Conservation (phyloP, 2,888 invertebrate genomes). For the Hirtodrosophila trivittata region DNA sequence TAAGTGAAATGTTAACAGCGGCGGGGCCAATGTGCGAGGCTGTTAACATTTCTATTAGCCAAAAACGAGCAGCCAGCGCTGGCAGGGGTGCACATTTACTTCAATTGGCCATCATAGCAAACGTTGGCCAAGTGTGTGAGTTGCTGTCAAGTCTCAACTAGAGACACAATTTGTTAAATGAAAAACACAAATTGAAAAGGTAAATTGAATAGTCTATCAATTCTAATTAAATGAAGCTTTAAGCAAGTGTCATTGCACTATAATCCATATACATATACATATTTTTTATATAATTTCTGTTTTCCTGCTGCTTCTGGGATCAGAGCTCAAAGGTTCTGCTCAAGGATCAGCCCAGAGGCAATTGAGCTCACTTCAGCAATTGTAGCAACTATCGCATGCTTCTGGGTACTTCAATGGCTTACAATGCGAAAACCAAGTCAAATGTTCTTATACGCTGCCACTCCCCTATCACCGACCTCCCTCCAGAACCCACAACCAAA, state of each 20-base stretch:
- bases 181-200: too few species aligned
- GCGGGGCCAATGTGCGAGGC: constrained; percentile 39
- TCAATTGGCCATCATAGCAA: constrained; percentile 19
- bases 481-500: too few species aligned
- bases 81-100: constrained; percentile 8
- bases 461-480: not conserved
- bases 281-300: not conserved
- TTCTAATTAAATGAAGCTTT: too few species aligned
- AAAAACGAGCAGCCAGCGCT: constrained; percentile 11
- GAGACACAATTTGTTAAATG: too few species aligned
- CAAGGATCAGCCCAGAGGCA: constrained; percentile 52
- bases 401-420: constrained; percentile 41
- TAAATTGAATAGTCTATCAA: too few species aligned
- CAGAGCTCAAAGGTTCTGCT: constrained; percentile 28
- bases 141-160: not conserved
- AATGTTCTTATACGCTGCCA: constrained; percentile 22
- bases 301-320: constrained; percentile 7
- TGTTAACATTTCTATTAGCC: constrained; percentile 72
- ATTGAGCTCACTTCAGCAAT: constrained; percentile 44
- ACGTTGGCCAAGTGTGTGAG: not conserved
- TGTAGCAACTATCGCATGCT: constrained; percentile 50
- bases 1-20: constrained; percentile 76
- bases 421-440: constrained; percentile 49
- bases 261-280: not conserved
- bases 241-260: too few species aligned